phyloP scores from a whole-genome alignment of 1,140 invertebrate genomes.

The Leucophenga varia region DNA sequence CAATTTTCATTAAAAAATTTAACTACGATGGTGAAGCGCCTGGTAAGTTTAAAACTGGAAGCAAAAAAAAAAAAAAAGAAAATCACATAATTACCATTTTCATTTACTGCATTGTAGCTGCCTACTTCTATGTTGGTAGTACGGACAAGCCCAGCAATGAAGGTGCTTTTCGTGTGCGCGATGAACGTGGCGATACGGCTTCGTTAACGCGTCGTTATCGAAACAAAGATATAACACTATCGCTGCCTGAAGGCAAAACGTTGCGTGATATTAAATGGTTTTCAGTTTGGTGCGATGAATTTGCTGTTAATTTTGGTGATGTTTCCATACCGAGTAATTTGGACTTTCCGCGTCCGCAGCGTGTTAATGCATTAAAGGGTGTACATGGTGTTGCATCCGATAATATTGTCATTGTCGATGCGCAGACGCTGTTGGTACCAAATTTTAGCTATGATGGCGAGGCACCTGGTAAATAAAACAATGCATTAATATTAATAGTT shows the following conservation, averaged over 20 bases:
- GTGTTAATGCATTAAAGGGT: constrained; percentile 71
- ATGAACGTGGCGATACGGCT: constrained; percentile 74
- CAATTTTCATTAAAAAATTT: constrained; percentile 83
- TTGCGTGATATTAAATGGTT: constrained; percentile 83
- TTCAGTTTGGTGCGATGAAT: constrained; percentile 88
- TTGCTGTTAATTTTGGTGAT: constrained; percentile 86
- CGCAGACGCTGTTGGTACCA: constrained; percentile 84
- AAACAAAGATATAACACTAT: constrained; percentile 78
- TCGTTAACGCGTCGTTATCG: constrained; percentile 71
- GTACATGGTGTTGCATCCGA: constrained; percentile 83
- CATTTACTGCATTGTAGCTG: constrained; percentile 64
- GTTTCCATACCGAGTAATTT: constrained; percentile 75
- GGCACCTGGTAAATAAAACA: constrained; percentile 71
- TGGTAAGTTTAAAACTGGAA: constrained; percentile 66
- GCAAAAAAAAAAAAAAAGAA: no score
- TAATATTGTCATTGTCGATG: constrained; percentile 83
- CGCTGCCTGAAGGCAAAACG: constrained; percentile 82
- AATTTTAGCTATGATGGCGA: constrained; percentile 87
- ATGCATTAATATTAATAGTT: neutral
- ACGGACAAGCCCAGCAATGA: constrained; percentile 64
- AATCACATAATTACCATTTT: neutral
- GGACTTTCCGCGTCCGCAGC: constrained; percentile 81
- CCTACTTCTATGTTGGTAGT: constrained; percentile 83
- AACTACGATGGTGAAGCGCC: constrained; percentile 87
- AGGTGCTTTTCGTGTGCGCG: constrained; percentile 73